These are phyloP conservation scores for Papilio elwesi DNA, from an alignment of 2,888 invertebrate genomes.

Conservation along the genomic window DNA sequence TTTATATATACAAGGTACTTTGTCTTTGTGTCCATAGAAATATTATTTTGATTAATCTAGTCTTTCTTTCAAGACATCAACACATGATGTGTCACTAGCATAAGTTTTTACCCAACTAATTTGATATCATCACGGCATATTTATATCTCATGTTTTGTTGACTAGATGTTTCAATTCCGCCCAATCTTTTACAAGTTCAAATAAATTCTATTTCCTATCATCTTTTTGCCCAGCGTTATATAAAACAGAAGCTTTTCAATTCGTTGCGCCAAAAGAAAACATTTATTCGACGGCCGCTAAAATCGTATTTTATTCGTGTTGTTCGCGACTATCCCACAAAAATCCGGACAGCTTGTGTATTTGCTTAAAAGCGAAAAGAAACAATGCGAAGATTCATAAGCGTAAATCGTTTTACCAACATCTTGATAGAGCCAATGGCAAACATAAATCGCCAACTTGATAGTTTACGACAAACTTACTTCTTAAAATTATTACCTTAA, in stretches of 20 bases:
- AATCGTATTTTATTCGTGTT: conserved; percentile 57
- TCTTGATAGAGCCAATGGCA: background rate
- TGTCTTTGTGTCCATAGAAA: no score
- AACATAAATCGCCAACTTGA: background rate
- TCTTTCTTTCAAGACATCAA: no score
- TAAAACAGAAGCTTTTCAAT: conserved; percentile 66
- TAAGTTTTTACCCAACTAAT: no score
- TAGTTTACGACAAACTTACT: no score
- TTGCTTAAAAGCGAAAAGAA: conserved; percentile 42
- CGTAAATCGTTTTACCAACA: background rate
- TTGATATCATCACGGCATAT: no score
- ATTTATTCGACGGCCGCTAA: conserved; percentile 59
- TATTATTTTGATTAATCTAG: no score
- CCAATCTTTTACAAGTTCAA: conserved; percentile 33
- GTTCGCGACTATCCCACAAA: conserved; percentile 46
- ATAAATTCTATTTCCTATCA: conserved; percentile 31
- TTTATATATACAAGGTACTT: no score
- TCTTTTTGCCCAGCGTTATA: conserved; percentile 4
- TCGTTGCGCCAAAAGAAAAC: conserved; percentile 63
- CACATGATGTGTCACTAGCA: no score
- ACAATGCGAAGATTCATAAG: conserved; percentile 28
- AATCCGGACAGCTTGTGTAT: conserved; percentile 46
- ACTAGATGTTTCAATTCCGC: no score
- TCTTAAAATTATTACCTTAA: no score
- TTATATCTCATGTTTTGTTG: no score